phyloP scores from a whole-genome alignment of 2,797 vertebrate species.

The Peromyscus eremicus region DNA sequence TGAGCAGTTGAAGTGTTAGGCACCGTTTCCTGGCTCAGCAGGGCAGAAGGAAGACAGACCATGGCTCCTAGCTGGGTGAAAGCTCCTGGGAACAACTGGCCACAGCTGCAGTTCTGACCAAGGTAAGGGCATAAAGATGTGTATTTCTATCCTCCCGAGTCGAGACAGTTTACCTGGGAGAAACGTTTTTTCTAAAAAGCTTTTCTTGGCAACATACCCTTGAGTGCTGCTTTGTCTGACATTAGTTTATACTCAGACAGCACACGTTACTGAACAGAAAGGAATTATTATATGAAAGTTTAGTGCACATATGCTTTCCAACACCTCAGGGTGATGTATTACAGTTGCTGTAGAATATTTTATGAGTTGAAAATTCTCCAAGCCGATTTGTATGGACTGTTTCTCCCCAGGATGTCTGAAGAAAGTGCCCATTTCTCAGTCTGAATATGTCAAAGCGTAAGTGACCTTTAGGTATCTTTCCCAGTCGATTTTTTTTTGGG shows the following conservation, averaged over 20 bases:
- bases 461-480: neutral
- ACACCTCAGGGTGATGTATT: neutral
- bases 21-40: slow-evolving; percentile 86
- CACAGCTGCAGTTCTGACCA: neutral
- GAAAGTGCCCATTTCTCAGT: neutral
- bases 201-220: neutral
- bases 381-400: neutral
- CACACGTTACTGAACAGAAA: fast-evolving
- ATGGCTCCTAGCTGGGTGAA: neutral
- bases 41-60: slow-evolving; percentile 70
- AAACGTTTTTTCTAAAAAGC: neutral
- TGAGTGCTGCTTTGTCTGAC: neutral
- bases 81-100: neutral
- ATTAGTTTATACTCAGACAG: neutral
- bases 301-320: neutral
- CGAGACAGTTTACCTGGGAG: neutral
- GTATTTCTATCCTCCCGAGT: neutral
- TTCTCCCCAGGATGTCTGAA: neutral
- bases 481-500: neutral
- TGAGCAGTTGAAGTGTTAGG: slow-evolving; percentile 85
- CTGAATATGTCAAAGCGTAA: neutral
- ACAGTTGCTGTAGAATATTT: neutral
- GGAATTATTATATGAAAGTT: neutral
- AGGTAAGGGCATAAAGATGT: slow-evolving; percentile 79
- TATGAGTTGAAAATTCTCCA: neutral